Base-by-base conservation (phyloP, 2,797 vertebrate genomes). In the Sternarchorhynchus goeldii region DNA sequence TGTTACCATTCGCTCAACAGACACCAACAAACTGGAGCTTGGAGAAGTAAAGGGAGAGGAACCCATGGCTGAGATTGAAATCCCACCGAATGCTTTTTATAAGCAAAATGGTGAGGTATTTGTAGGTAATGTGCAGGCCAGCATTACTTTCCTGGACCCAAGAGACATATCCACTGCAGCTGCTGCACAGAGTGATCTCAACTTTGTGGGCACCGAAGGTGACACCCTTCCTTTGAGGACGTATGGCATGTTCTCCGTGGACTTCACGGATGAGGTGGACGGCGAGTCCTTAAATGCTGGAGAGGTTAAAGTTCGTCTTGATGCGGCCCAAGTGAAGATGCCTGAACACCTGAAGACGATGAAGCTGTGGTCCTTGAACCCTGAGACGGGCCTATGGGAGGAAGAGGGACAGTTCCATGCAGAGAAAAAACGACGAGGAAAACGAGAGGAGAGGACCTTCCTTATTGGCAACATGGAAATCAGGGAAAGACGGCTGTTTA, bases 381-480 rank as follows among this genome's bases (percentile, higher is more conserved):
- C 97, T 0, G 93, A 96, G 21, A 99, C 97, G 0, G 96, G 96
- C 4, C 85, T 99, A 59, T 99, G 98, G 97, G 98, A 99, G 77
- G 97, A 98, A 81, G 97, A 99, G 85, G 95, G 95, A 2, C 93
- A 94, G 78, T 94, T 99, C 79, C 91, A 91, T 68, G 56, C 94
- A 1, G 94, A 96, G 83, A 95, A 87, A 80, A 95, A 90, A 82
- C 92, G 76, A 59, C 90, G 98, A 79, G 88, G 77, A n/a, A 98
- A 95, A 88, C 92, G 98, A 59, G 98, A 99, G 68, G 93, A 97
- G 71, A 94, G 97, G 81, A 97, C 95, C 0, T 99, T 99, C 87
- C 89, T 99, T 75, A 94, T 99, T 65, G 98, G 98, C 20, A 99
- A 99, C 86, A 96, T 99, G 97, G 98, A 98, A 91, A 99, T 99